Evolutionary conservation across 2,888 invertebrate species (phyloP).

Genomic region (Drosophila prostipennis): DNA sequence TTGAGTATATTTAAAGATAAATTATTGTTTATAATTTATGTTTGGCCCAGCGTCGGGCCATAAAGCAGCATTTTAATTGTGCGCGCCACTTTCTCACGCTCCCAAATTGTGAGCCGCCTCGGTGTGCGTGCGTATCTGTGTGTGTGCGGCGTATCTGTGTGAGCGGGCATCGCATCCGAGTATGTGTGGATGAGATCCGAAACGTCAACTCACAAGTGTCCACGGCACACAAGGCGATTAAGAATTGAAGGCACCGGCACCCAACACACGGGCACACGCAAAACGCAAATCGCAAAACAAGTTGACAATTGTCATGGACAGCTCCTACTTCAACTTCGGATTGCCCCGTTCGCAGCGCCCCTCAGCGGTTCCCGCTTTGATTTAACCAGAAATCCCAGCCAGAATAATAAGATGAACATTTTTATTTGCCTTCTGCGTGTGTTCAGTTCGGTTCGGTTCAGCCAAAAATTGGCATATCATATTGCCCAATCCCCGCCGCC

Average conservation of each 20-base stretch:
- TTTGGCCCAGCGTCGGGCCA: conserved; percentile 60
- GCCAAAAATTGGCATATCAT: conserved; percentile 68
- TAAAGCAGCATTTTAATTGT: conserved; percentile 66
- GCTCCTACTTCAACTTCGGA: neutral
- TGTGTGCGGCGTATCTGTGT: conserved; percentile 19
- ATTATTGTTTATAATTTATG: conserved; percentile 77
- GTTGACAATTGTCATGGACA: conserved; percentile 53
- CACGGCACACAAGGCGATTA: conserved; percentile 72
- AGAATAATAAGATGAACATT: conserved; percentile 75
- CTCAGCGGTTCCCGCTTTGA: conserved; percentile 60
- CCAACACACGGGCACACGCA: conserved; percentile 49
- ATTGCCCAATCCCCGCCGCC: conserved; percentile 11
- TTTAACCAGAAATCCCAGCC: conserved; percentile 69
- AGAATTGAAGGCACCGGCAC: conserved; percentile 76
- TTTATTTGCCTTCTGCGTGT: conserved; percentile 56
- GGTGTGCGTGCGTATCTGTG: conserved; percentile 10
- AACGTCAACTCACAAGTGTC: conserved; percentile 73
- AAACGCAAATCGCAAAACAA: conserved; percentile 45
- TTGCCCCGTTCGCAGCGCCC: neutral
- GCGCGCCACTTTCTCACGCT: conserved; percentile 77
- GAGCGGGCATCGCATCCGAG: conserved; percentile 12
- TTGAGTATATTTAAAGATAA: conserved; percentile 70
- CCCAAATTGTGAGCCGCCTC: conserved; percentile 62
- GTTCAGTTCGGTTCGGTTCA: conserved; percentile 25
- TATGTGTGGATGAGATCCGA: conserved; percentile 24